Conservation (phyloP, 2,888 invertebrate species). For the Ditula angustiorana region DNA sequence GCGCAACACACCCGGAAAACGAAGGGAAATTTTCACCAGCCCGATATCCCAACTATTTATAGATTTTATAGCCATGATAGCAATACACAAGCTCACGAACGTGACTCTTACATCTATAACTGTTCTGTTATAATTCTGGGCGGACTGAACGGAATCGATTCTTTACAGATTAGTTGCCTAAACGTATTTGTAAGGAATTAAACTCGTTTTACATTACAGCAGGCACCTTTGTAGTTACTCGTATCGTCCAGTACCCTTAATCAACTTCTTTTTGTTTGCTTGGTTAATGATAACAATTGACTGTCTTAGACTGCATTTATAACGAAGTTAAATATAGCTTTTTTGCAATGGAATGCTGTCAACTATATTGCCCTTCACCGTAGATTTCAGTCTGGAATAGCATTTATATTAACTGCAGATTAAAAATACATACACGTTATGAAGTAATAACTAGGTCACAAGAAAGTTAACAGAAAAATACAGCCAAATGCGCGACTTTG, state of each 20-base stretch:
- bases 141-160: not conserved
- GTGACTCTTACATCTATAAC: not conserved
- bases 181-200: slow-evolving; percentile 1
- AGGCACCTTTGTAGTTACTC: too few relatives aligned
- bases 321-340: not conserved
- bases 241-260: not conserved
- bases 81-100: slow-evolving; percentile 1
- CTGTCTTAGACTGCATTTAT: not conserved
- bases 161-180: not conserved
- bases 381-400: not conserved
- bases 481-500: not conserved
- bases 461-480: not conserved
- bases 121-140: slow-evolving; percentile 13
- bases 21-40: not conserved
- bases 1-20: slow-evolving; percentile 5
- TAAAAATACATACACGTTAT: not conserved
- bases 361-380: not conserved
- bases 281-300: not conserved
- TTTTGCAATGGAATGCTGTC: not conserved
- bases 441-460: not conserved
- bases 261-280: not conserved
- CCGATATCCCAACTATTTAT: not conserved
- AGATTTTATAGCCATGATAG: slow-evolving; percentile 9
- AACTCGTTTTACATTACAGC: not conserved
- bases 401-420: not conserved